Evolutionary conservation across 2,888 invertebrate species (phyloP), one percentile per base, ranked within the genome.

Genomic region (Philopedon plagiatum): DNA sequence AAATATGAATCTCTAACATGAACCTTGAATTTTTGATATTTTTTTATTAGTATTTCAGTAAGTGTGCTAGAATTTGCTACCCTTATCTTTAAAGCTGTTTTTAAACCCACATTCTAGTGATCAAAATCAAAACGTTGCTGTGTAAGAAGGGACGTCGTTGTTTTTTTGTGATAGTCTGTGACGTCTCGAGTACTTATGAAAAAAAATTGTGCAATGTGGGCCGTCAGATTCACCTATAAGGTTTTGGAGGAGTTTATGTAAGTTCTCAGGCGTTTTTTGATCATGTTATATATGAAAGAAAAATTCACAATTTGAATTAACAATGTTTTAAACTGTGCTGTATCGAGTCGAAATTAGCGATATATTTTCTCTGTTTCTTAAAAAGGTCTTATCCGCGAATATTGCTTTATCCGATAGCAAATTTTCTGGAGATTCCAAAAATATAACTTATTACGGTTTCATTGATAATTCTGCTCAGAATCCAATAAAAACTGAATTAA

Each of bases 201-300:
- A 54, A 39, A 9, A 9, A 23, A 23, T 26, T 37, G 23, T 39
- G 13, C 39, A 23, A 69, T 69, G 69, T 69, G 69, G 69, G 26
- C 57, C 15, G 23, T 63, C 4, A 26, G 56, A 23, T 69, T 69
- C 32, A 62, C 57, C 13, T 7, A 9, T 11, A 62, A 19, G 29
- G 39, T 34, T 32, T 29, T 69, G 13, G 56, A 29, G 8, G 69
- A 69, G 46, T 49, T 69, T 7, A 39, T 62, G 67, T 68, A 51
- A 68, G 67, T 68, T 15, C 8, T 41, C 2, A n/a, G 37, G 13
- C 13, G 39, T 19, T 44, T 19, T 26, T 26, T 26, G 7, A 7
- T 26, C 7, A 26, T 5, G 26, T 5, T 26, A 26, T 26, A 3
- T 26, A 26, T 26, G 7, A 26, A 26, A 7, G 3, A 5, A 7